Evolutionary conservation across 2,888 invertebrate genomes (phyloP).

Genomic region (Platycheirus albimanus): DNA sequence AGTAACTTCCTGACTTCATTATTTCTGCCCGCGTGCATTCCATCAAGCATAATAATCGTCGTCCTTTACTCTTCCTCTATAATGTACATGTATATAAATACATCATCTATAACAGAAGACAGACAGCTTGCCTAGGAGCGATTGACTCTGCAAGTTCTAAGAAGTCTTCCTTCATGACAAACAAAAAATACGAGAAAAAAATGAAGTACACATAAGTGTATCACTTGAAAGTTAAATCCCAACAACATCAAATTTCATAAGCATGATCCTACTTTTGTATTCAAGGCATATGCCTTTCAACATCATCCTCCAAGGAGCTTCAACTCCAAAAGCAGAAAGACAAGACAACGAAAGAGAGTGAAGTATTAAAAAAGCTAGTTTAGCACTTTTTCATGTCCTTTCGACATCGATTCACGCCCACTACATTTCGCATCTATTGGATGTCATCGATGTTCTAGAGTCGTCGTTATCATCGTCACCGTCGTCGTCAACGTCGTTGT

Average conservation of each 20-base stretch:
- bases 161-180: constrained; percentile 25
- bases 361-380: constrained; percentile 46
- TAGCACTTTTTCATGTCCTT: constrained; percentile 53
- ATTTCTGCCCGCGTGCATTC: constrained; percentile 23
- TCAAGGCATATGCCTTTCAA: constrained; percentile 50
- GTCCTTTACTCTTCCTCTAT: constrained; percentile 1
- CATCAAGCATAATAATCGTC: constrained; percentile 48
- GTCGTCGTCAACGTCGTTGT: constrained; percentile 24
- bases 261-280: constrained; percentile 66
- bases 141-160: constrained; percentile 31
- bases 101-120: no score
- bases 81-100: no score
- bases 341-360: background rate
- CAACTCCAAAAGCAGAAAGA: background rate
- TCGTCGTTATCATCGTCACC: background rate
- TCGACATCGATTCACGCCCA: background rate
- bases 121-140: constrained; percentile 11
- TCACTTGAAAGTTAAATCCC: constrained; percentile 72
- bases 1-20: constrained; percentile 68
- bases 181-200: constrained; percentile 23
- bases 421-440: constrained; percentile 10
- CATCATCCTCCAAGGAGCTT: no score
- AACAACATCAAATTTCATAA: constrained; percentile 67
- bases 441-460: no score
- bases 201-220: constrained; percentile 56